Conservation (phyloP, 35 echinoderm and acorn worm species). For the Chiridota heheva region DNA sequence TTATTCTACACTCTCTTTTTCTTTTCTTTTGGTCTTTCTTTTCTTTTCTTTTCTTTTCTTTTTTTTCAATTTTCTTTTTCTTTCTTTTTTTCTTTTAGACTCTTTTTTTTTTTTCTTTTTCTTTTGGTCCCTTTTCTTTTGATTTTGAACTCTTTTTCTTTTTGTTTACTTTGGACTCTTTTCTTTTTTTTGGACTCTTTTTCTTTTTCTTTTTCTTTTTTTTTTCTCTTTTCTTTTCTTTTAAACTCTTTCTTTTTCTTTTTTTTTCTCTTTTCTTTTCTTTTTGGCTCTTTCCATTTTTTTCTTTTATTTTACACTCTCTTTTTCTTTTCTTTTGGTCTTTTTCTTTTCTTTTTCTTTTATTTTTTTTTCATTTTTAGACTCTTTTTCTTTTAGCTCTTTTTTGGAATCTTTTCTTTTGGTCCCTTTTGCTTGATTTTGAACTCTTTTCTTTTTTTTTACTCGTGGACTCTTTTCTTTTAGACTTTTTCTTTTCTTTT, state of each 20-base stretch:
- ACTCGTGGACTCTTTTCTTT: no score
- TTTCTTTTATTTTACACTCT: background rate
- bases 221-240: no score
- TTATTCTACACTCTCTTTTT: background rate
- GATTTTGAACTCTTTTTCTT: background rate
- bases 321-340: background rate
- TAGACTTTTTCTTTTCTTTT: background rate
- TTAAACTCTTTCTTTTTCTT: no score
- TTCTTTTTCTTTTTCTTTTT: no score
- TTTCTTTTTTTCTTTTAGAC: background rate
- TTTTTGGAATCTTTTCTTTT: background rate
- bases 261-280: no score
- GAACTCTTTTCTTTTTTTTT: background rate
- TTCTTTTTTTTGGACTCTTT: no score
- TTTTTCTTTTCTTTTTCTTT: background rate
- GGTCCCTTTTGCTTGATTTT: background rate
- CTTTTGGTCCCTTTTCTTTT: background rate
- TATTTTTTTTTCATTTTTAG: background rate
- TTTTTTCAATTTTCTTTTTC: background rate
- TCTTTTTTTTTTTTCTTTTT: constrained; percentile 16
- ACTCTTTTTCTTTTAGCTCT: background rate
- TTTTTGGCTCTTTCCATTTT: no score
- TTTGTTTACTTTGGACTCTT: background rate
- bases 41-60: background rate
- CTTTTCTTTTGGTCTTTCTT: no score